Percentiles rank a stretch among this genome's conserved stretches.
These are phyloP conservation scores for Dreissena polymorpha DNA, from an alignment of 1,140 invertebrate genomes.

Conservation along the genomic window DNA sequence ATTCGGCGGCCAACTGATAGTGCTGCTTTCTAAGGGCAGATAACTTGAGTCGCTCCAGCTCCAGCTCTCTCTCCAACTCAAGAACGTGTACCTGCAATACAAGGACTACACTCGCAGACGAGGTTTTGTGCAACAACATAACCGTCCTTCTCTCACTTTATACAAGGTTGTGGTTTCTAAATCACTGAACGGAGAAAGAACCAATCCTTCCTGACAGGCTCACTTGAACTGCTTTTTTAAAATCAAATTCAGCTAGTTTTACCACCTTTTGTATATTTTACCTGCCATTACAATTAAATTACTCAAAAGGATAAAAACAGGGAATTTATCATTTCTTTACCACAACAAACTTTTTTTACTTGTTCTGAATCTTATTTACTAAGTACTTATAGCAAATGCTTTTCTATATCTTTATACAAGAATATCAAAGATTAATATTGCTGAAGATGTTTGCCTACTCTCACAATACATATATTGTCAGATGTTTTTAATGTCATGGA, in stretches of 20 bases:
- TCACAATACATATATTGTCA: too few relatives aligned
- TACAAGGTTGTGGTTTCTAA: background rate
- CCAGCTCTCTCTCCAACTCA: constrained; percentile 94
- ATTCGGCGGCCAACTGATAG: constrained; percentile 89
- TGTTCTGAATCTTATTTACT: too few relatives aligned
- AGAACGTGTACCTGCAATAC: constrained; percentile 84
- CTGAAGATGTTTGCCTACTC: too few relatives aligned
- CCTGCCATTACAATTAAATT: too few relatives aligned
- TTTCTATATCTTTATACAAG: too few relatives aligned
- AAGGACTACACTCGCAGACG: background rate
- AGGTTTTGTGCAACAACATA: background rate
- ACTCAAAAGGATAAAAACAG: too few relatives aligned
- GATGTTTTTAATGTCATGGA: too few relatives aligned
- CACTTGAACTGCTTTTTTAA: background rate
- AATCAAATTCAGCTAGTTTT: too few relatives aligned
- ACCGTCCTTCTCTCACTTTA: background rate
- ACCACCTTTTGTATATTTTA: background rate
- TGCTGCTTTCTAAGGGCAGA: constrained; percentile 93
- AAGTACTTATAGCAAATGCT: too few relatives aligned
- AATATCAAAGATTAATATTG: too few relatives aligned
- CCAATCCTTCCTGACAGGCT: background rate
- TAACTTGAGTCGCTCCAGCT: constrained; percentile 90
- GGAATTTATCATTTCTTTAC: too few relatives aligned
- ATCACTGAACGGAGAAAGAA: background rate
- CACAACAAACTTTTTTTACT: too few relatives aligned